Evolutionary conservation across 2,797 vertebrate genomes (phyloP).

Genomic region (Mormyrops attenuatus): DNA sequence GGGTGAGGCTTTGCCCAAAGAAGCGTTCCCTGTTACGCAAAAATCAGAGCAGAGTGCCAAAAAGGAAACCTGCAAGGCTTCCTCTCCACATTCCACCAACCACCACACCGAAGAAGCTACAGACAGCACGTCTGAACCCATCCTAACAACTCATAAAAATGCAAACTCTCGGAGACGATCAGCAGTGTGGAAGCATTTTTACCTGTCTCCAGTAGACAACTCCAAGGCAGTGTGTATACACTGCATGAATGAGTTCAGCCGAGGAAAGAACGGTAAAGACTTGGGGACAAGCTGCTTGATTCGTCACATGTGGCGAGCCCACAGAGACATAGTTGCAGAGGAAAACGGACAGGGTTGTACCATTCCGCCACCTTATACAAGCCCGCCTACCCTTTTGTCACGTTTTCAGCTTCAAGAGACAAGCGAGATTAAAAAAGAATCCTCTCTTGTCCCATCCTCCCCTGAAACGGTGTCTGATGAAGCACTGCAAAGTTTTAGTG

Average conservation of each 20-base stretch:
- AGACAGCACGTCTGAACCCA: slow-evolving; percentile 66
- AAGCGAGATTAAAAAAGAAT: slow-evolving; percentile 67
- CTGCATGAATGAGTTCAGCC: slow-evolving; percentile 96
- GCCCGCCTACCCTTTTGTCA: slow-evolving; percentile 79
- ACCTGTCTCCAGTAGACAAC: slow-evolving; percentile 87
- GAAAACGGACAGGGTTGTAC: slow-evolving; percentile 82
- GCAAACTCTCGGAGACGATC: slow-evolving; percentile 86
- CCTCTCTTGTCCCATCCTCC: slow-evolving; percentile 62
- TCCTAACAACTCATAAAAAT: slow-evolving; percentile 70
- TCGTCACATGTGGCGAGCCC: slow-evolving; percentile 94
- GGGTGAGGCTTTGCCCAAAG: slow-evolving; percentile 75
- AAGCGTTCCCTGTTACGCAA: slow-evolving; percentile 68
- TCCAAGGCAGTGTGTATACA: slow-evolving; percentile 97
- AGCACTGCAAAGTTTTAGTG: slow-evolving; percentile 54
- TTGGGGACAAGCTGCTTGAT: slow-evolving; percentile 95
- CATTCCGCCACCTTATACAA: slow-evolving; percentile 80
- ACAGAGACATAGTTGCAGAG: slow-evolving; percentile 89
- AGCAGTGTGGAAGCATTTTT: slow-evolving; percentile 98
- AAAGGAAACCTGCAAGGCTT: slow-evolving; percentile 55
- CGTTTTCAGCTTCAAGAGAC: slow-evolving; percentile 66
- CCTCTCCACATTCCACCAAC: slow-evolving; percentile 63
- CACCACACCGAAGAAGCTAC: slow-evolving; percentile 68
- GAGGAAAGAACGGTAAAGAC: slow-evolving; percentile 96
- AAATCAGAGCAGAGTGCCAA: slow-evolving; percentile 66
- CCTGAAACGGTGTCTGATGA: slow-evolving; percentile 76